These are phyloP conservation scores for Halictus quadricinctus DNA, from an alignment of 2,888 invertebrate species.

Conservation along the genomic window DNA sequence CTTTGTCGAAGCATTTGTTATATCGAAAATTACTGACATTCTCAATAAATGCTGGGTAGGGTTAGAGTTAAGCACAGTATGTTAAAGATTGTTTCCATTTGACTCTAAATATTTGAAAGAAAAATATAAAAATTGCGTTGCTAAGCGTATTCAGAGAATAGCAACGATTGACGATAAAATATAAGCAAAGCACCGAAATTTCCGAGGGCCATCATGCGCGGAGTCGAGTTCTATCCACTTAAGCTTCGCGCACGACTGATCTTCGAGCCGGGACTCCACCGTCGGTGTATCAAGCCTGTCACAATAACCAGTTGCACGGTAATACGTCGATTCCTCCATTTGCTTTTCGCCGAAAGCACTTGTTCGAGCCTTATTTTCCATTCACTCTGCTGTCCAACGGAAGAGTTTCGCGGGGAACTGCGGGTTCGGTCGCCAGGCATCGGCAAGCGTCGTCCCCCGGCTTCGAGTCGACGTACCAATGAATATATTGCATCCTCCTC, in stretches of 20 bases:
- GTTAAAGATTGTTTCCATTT: neutral
- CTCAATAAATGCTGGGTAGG: too few relatives aligned
- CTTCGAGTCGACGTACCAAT: slow-evolving; percentile 67
- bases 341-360: neutral
- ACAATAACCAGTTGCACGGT: neutral
- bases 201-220: neutral
- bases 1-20: too few relatives aligned
- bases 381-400: neutral
- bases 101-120: neutral
- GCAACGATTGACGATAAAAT: neutral
- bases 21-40: too few relatives aligned
- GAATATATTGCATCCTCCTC: slow-evolving; percentile 78
- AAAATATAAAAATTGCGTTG: neutral
- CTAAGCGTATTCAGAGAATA: neutral
- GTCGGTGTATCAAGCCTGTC: slow-evolving; percentile 23
- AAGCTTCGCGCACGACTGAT: slow-evolving; percentile 22
- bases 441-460: slow-evolving; percentile 44
- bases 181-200: neutral
- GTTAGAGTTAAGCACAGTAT: neutral
- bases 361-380: slow-evolving; percentile 23
- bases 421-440: slow-evolving; percentile 41
- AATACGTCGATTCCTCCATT: neutral
- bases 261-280: neutral
- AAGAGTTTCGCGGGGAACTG: slow-evolving; percentile 51
- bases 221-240: neutral